These are phyloP conservation scores for Heteromormyrus szaboi DNA, from an alignment of 2,797 vertebrate species.

Conservation along the genomic window DNA sequence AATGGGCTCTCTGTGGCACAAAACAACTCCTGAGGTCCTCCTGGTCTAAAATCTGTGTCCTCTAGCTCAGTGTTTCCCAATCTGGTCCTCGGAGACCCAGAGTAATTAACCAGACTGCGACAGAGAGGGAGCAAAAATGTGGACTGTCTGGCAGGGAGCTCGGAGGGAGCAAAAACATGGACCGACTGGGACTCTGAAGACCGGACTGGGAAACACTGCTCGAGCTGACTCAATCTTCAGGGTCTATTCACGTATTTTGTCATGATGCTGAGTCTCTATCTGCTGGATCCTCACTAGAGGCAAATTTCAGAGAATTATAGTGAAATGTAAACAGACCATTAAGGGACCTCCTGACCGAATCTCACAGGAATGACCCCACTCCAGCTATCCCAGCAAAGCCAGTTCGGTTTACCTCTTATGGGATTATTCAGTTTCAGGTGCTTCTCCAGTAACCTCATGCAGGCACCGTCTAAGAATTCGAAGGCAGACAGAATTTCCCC, in stretches of 20 bases:
- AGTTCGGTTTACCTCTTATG: conserved; percentile 67
- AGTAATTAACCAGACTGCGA: neutral
- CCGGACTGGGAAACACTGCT: neutral
- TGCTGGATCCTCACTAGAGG: neutral
- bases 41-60: neutral
- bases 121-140: neutral
- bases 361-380: neutral
- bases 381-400: neutral
- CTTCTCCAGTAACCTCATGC: conserved; percentile 74
- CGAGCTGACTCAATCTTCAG: neutral
- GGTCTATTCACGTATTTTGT: neutral
- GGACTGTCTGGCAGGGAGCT: neutral
- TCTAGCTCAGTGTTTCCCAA: neutral
- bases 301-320: neutral
- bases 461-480: conserved; percentile 87
- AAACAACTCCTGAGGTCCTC: neutral
- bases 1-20: conserved; percentile 73
- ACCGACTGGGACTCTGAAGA: neutral
- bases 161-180: neutral
- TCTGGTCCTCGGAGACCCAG: neutral
- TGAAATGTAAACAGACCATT: neutral
- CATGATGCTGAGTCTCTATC: neutral
- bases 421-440: conserved; percentile 77
- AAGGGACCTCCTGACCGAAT: neutral
- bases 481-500: conserved; percentile 91